Evolutionary conservation across 2,113 vertebrate species (phyloP).

Genomic region (Equus przewalskii): DNA sequence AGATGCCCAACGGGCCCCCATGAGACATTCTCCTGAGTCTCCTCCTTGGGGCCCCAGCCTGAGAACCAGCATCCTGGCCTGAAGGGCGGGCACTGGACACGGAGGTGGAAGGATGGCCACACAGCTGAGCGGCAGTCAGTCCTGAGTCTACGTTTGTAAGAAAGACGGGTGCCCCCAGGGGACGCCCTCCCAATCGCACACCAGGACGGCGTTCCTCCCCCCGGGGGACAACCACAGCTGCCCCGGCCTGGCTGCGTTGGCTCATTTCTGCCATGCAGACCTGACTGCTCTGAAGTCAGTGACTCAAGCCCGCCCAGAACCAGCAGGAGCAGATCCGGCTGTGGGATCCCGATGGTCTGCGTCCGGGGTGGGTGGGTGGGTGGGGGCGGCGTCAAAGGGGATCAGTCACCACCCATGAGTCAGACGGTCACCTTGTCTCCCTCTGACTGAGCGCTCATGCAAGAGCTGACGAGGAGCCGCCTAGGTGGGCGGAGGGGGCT

Average conservation of each 20-base stretch:
- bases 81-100: not conserved
- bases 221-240: rapidly evolving
- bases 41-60: rapidly evolving
- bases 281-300: not conserved
- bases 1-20: too few relatives aligned
- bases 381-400: not conserved
- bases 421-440: not conserved
- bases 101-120: not conserved
- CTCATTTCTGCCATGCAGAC: not conserved
- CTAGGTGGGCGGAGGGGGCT: not conserved
- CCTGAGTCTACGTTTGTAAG: not conserved
- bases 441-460: not conserved
- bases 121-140: not conserved
- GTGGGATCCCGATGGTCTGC: not conserved
- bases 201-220: not conserved
- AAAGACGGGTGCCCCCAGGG: not conserved
- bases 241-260: rapidly evolving
- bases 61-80: not conserved
- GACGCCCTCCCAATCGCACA: not conserved
- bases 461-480: not conserved
- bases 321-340: not conserved
- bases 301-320: not conserved
- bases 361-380: too few relatives aligned
- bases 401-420: not conserved
- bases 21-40: rapidly evolving